These are phyloP conservation scores for Geodia barretti DNA, from an alignment of 37 sponge, comb jelly and placozoan species.

Conservation along the genomic window DNA sequence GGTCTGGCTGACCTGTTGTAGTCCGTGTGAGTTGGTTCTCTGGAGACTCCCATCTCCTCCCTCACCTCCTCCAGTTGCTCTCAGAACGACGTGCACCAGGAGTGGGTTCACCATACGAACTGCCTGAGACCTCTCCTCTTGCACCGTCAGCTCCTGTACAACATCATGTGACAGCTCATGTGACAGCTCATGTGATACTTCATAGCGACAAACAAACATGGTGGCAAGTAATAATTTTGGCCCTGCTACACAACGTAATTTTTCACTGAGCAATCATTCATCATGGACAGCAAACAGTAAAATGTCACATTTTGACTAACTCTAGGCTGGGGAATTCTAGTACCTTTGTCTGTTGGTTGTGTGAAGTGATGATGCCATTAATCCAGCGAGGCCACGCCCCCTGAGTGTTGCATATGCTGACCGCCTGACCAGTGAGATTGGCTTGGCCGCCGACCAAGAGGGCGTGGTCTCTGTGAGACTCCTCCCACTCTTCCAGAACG, in stretches of 20 bases:
- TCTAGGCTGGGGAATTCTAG: too few species aligned
- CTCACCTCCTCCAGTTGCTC: conserved; percentile 26
- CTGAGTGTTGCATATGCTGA: conserved; percentile 49
- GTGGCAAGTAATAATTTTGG: too few species aligned
- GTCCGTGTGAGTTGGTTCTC: background rate
- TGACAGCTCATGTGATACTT: too few species aligned
- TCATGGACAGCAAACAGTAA: too few species aligned
- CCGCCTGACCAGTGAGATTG: conserved; percentile 15
- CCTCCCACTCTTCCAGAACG: conserved; percentile 62
- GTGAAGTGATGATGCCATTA: conserved; percentile 32
- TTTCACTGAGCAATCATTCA: too few species aligned
- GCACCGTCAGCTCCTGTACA: conserved; percentile 38
- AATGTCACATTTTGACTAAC: too few species aligned
- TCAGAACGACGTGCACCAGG: conserved; percentile 40
- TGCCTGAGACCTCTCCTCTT: conserved; percentile 27
- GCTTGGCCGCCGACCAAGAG: conserved; percentile 14
- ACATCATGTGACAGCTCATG: background rate
- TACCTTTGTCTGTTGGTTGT: conserved; percentile 43
- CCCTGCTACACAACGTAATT: background rate
- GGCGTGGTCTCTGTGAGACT: conserved; percentile 13
- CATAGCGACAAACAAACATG: too few species aligned
- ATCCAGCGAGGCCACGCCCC: conserved; percentile 43
- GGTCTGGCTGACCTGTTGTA: too few species aligned
- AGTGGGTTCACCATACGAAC: conserved; percentile 50
- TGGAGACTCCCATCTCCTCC: background rate